Conservation (phyloP, 2,113 vertebrate species). For the Sorex araneus region DNA sequence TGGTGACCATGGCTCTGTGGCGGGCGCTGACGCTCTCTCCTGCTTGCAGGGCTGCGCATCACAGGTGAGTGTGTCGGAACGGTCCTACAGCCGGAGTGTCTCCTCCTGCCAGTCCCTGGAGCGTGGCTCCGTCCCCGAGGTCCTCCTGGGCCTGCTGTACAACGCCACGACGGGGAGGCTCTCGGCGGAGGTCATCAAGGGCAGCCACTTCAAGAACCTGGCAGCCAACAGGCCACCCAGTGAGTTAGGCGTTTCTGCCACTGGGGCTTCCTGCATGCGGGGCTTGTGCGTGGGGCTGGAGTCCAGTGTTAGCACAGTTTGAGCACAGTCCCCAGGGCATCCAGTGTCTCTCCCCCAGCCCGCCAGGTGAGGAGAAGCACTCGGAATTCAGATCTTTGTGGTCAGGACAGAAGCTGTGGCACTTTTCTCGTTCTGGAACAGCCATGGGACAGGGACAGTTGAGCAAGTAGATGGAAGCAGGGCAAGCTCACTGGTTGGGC, state of each 20-base stretch:
- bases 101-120: constrained; percentile 97
- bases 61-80: constrained; percentile 96
- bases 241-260: constrained; percentile 90
- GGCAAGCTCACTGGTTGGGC: too few relatives aligned
- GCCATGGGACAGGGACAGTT: too few relatives aligned
- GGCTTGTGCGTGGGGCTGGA: too few relatives aligned
- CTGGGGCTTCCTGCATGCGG: too few relatives aligned
- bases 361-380: too few relatives aligned
- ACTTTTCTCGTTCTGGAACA: too few relatives aligned
- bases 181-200: constrained; percentile 99
- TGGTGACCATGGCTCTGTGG: background rate
- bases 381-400: too few relatives aligned
- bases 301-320: too few relatives aligned
- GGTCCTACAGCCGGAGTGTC: constrained; percentile 96
- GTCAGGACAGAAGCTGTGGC: too few relatives aligned
- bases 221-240: constrained; percentile 98
- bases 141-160: constrained; percentile 97
- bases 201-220: constrained; percentile 99
- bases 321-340: too few relatives aligned
- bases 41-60: constrained; percentile 94
- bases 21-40: background rate
- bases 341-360: too few relatives aligned
- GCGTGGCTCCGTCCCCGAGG: constrained; percentile 95
- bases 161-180: constrained; percentile 98
- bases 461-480: too few relatives aligned